Conservation (phyloP, 1,140 invertebrate species). For the Plodia interpunctella region DNA sequence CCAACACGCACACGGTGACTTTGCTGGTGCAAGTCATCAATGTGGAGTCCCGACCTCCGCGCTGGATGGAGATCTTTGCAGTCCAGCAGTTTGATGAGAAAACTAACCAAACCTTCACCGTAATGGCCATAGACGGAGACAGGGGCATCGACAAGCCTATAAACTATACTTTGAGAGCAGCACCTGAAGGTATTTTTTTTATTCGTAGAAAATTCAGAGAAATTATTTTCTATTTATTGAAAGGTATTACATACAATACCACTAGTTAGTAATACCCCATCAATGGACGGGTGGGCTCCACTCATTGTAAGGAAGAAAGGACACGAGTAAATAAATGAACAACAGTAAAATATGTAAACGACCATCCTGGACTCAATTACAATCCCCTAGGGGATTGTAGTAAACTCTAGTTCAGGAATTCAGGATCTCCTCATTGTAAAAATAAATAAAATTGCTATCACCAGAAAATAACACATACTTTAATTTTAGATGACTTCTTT, state of each 20-base stretch:
- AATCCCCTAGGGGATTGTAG: too few relatives aligned
- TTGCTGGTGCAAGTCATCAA: conserved; percentile 76
- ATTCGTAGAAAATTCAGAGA: neutral
- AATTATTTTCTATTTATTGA: neutral
- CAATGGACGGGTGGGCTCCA: too few relatives aligned
- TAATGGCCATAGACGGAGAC: conserved; percentile 78
- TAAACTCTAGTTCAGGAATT: too few relatives aligned
- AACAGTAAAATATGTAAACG: too few relatives aligned
- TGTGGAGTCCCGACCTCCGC: conserved; percentile 72
- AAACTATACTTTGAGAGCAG: conserved; percentile 60
- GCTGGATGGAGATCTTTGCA: conserved; percentile 74
- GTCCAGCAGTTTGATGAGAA: conserved; percentile 76
- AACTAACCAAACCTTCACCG: conserved; percentile 48
- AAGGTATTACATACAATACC: too few relatives aligned
- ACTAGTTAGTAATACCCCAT: too few relatives aligned
- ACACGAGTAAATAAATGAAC: too few relatives aligned
- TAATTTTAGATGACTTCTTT: conserved; percentile 51
- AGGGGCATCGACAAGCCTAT: conserved; percentile 74
- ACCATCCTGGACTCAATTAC: too few relatives aligned
- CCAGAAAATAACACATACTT: neutral
- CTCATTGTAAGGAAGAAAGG: too few relatives aligned
- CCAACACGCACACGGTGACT: conserved; percentile 62
- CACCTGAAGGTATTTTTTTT: conserved; percentile 34
- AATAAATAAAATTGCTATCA: too few relatives aligned
- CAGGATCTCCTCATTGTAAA: too few relatives aligned